A percentile compares a stretch with the other conserved stretches of the same genome.
phyloP scores from a whole-genome alignment of 2,113 vertebrate species.

The Balaeniceps rex region DNA sequence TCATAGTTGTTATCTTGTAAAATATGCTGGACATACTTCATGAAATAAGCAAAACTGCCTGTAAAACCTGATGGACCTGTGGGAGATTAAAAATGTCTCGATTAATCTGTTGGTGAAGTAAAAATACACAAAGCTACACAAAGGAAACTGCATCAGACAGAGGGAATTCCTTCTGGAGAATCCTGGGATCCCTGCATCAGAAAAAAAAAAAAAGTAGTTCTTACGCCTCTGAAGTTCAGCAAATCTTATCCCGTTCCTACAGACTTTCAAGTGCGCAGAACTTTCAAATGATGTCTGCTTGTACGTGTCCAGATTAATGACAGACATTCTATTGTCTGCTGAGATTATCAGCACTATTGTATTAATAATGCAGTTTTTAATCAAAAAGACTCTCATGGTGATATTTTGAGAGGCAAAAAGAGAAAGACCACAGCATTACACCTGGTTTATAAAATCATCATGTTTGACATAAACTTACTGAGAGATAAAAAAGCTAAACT shows the following conservation, averaged over 20 bases:
- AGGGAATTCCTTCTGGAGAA: neutral
- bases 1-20: neutral
- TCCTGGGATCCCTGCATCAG: neutral
- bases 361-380: neutral
- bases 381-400: neutral
- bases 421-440: neutral
- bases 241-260: rapidly evolving
- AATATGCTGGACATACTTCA: neutral
- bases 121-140: neutral
- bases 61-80: neutral
- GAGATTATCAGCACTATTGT: neutral
- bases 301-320: neutral
- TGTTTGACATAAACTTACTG: neutral
- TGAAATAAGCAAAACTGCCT: neutral
- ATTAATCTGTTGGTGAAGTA: neutral
- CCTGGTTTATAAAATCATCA: neutral
- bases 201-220: neutral
- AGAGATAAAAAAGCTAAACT: neutral
- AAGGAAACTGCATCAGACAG: neutral
- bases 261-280: neutral
- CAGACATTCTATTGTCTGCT: neutral
- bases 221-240: neutral
- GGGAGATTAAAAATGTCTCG: neutral
- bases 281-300: neutral
- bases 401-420: neutral